phyloP scores from a whole-genome alignment of 2,888 invertebrate species.

The Parnassius smintheus region DNA sequence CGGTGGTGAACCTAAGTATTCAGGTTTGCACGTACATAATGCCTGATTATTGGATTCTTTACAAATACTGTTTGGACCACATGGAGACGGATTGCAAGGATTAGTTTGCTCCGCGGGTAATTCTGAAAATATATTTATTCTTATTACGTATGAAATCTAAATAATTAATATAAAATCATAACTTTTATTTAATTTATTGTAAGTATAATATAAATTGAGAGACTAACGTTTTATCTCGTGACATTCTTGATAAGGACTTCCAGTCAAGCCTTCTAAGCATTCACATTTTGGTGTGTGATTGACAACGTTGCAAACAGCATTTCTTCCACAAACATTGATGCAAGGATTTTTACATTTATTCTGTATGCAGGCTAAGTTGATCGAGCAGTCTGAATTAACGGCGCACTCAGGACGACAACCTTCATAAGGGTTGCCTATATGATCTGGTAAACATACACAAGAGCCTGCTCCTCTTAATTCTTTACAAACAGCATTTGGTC shows the following conservation, averaged over 20 bases:
- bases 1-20: constrained; percentile 85
- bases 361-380: constrained; percentile 86
- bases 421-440: constrained; percentile 89
- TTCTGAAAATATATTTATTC: constrained; percentile 48
- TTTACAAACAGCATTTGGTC: constrained; percentile 86
- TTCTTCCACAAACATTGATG: constrained; percentile 86
- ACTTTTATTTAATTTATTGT: no score
- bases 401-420: constrained; percentile 89
- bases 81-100: constrained; percentile 88
- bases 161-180: no score
- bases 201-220: neutral
- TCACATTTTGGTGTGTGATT: constrained; percentile 87
- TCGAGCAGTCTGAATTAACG: constrained; percentile 86
- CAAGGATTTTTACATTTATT: constrained; percentile 89
- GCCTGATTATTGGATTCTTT: constrained; percentile 85
- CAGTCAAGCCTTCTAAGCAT: constrained; percentile 83
- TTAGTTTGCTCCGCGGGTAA: constrained; percentile 57
- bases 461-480: constrained; percentile 85
- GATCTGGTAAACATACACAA: constrained; percentile 85
- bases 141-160: neutral
- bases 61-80: constrained; percentile 89
- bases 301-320: constrained; percentile 86
- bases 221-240: constrained; percentile 58
- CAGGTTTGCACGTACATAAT: constrained; percentile 86
- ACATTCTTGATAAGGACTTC: constrained; percentile 82